Evolutionary conservation across 1,140 invertebrate species (phyloP).

Genomic region (Littorina saxatilis): DNA sequence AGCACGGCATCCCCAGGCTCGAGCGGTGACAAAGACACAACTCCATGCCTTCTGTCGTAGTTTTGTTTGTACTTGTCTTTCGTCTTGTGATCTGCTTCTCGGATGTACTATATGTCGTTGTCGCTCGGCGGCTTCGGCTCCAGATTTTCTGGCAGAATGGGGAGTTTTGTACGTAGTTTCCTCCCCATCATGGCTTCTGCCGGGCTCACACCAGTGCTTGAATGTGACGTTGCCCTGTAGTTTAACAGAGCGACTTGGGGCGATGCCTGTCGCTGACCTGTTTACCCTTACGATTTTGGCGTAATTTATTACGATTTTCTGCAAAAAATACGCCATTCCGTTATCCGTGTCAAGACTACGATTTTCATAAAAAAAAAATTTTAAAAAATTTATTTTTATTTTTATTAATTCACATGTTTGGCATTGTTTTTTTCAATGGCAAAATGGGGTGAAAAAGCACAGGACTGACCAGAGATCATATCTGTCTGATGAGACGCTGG

Average conservation of each 20-base stretch:
- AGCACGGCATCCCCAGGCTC: background rate
- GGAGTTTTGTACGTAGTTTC: conserved; percentile 11
- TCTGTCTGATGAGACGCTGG: too few species aligned
- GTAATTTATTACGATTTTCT: too few species aligned
- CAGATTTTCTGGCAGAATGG: conserved; percentile 30
- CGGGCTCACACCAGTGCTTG: conserved; percentile 9
- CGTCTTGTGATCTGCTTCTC: background rate
- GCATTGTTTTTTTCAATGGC: too few species aligned
- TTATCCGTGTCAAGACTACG: too few species aligned
- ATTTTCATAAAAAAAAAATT: too few species aligned
- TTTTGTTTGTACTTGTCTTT: background rate
- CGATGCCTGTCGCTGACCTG: background rate
- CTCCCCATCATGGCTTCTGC: background rate
- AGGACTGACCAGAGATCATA: too few species aligned
- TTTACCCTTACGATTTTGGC: too few species aligned
- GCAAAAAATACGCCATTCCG: too few species aligned
- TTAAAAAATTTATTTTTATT: too few species aligned
- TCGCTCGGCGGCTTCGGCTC: background rate
- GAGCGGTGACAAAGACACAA: background rate
- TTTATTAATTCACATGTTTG: too few species aligned
- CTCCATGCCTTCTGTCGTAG: background rate
- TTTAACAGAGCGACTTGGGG: background rate
- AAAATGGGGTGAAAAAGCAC: too few species aligned
- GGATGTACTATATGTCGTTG: background rate
- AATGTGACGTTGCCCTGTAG: conserved; percentile 10